Evolutionary conservation across 2,888 invertebrate genomes (phyloP), one percentile per base, ranked within the genome.

Genomic region (Lumbricus terrestris): DNA sequence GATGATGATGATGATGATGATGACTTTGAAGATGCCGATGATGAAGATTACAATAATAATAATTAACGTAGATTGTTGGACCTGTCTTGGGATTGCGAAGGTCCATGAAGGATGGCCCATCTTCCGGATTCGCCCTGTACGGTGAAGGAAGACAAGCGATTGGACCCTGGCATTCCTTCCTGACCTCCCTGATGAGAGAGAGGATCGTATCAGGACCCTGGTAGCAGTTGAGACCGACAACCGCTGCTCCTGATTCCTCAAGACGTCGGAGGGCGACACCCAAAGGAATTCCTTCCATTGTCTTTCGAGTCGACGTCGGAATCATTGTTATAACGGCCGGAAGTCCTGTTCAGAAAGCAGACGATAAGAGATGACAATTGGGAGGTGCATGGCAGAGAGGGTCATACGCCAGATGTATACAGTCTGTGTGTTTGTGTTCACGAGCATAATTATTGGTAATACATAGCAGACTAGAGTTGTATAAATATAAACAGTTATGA

Each of bases 151-250:
- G 89, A 37, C 90, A 90, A 6, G 91, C 91, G 23, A 91, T 54
- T 5, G 91, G 91, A 34, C 90, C 91, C 90, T 90, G 37, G 90
- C 91, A 91, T 2, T 33, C 91, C 54, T 23, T 3, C 3, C 20
- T 2, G 54, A 54, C 54, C 54, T 54, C 88, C 42, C 38, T 88
- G 33, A 91, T 90, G 11, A 91, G 3, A 8, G 91, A 90, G 15
- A 91, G 37, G 37, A 90, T 91, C 16, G 91, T 89, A n/a, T 90
- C 89, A n/a, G 91, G 91, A 33, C 91, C 91, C 15, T 90, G 40
- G n/a, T 34, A 54, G 42, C 91, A 91, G 90, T 91, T 91, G 11
- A 91, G 82, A 15, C 91, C 91, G 8, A 91, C 91, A 2, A 90
- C 90, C 23, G 54, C 89, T 33, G 91, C 91, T 18, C 91, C 91